A percentile compares a stretch with the other conserved stretches of the same genome.
Conservation (phyloP, 2,888 invertebrate genomes). For the Drosophila kambysellisi region DNA sequence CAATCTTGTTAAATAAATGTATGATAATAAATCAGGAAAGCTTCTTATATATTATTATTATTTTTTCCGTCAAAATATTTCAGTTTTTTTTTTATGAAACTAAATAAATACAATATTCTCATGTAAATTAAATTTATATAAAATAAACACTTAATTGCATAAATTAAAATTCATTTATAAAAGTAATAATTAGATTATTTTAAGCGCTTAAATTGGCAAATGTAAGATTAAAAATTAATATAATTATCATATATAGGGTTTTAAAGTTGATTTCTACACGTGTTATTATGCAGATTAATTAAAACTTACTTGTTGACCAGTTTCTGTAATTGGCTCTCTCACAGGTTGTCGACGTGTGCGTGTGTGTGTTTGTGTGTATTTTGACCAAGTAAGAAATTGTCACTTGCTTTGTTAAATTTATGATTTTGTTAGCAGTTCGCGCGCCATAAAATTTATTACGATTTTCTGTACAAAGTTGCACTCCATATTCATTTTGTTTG, state of each 20-base stretch:
- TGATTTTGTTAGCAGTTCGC: slow-evolving; percentile 37
- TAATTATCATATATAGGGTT: neutral
- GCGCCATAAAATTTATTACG: slow-evolving; percentile 56
- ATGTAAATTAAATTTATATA: neutral
- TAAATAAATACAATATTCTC: neutral
- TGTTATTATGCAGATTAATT: slow-evolving; percentile 11
- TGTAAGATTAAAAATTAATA: neutral
- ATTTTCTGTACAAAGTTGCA: slow-evolving; percentile 49
- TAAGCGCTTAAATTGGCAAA: neutral
- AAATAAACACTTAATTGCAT: neutral
- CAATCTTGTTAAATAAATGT: neutral
- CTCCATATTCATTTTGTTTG: slow-evolving; percentile 36
- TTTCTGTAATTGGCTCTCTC: neutral
- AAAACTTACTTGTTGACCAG: slow-evolving; percentile 50
- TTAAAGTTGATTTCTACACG: neutral
- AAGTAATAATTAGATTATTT: neutral
- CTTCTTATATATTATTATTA: neutral
- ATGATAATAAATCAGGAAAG: neutral
- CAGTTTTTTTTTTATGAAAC: no score
- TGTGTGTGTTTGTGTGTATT: slow-evolving; percentile 1
- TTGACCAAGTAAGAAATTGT: slow-evolving; percentile 39
- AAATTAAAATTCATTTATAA: neutral
- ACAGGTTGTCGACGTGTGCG: neutral
- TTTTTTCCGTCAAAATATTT: no score
- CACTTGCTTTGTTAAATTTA: slow-evolving; percentile 45